Conservation (phyloP, 53 echinoderm and acorn worm species). For the Holothuria scabra region DNA sequence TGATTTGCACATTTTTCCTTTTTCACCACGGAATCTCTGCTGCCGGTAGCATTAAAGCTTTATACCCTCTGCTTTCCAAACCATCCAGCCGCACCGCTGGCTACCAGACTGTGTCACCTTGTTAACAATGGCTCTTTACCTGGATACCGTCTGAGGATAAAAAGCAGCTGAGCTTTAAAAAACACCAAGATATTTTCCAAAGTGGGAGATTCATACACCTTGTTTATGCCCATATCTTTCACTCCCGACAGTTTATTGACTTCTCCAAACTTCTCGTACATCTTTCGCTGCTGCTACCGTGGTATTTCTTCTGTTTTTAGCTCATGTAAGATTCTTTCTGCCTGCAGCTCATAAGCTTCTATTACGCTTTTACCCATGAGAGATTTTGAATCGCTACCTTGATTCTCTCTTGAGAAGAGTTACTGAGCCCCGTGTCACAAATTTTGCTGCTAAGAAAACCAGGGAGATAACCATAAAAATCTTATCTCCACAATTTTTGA, state of each 20-base stretch:
- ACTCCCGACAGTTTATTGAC: slow-evolving; percentile 6
- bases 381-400: background rate
- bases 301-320: slow-evolving; percentile 26
- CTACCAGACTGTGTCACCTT: slow-evolving; percentile 29
- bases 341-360: slow-evolving; percentile 20
- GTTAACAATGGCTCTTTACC: slow-evolving; percentile 1
- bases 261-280: slow-evolving; percentile 15
- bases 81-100: slow-evolving; percentile 38
- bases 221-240: slow-evolving; percentile 41
- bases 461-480: slow-evolving; percentile 20
- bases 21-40: slow-evolving; percentile 32
- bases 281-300: slow-evolving; percentile 25
- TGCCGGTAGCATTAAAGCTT: slow-evolving; percentile 39
- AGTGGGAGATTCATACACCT: slow-evolving; percentile 28
- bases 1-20: slow-evolving; percentile 42
- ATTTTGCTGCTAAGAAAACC: slow-evolving; percentile 25
- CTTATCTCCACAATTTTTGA: slow-evolving; percentile 15
- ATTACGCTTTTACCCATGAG: slow-evolving; percentile 7
- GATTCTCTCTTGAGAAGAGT: slow-evolving; percentile 18
- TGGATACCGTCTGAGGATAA: slow-evolving; percentile 8
- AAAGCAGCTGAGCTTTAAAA: slow-evolving; percentile 21
- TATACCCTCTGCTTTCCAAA: slow-evolving; percentile 48
- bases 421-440: slow-evolving; percentile 1
- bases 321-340: slow-evolving; percentile 40
- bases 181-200: slow-evolving; percentile 26